A percentile compares a stretch with the other conserved stretches of the same genome.
These are phyloP conservation scores for Pelosia muscerda DNA, from an alignment of 2,888 invertebrate species.

Conservation along the genomic window DNA sequence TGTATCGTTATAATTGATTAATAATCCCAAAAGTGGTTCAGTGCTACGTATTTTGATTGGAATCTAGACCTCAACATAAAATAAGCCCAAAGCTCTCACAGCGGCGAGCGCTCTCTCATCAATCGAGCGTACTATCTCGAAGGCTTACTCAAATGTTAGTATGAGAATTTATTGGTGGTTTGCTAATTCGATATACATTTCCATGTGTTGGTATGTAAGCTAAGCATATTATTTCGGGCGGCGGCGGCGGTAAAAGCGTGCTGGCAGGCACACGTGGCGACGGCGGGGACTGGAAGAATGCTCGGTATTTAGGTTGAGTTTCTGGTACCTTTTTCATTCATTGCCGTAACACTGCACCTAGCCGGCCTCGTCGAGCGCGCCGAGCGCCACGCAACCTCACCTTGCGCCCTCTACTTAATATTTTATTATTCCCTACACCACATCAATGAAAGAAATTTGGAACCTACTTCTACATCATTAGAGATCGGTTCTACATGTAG, in stretches of 20 bases:
- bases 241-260: constrained; percentile 79
- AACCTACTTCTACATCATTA: constrained; percentile 61
- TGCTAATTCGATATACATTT: constrained; percentile 74
- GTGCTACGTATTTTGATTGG: constrained; percentile 35
- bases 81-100: constrained; percentile 48
- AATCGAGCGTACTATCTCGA: constrained; percentile 45
- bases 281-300: constrained; percentile 79
- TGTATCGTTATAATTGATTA: constrained; percentile 21
- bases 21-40: constrained; percentile 25
- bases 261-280: constrained; percentile 78
- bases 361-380: constrained; percentile 53
- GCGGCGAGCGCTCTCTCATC: constrained; percentile 43
- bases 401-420: constrained; percentile 60
- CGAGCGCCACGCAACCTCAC: constrained; percentile 43
- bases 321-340: constrained; percentile 85
- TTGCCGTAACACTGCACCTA: constrained; percentile 82
- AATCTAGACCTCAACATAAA: constrained; percentile 48
- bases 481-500: constrained; percentile 36
- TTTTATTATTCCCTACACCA: constrained; percentile 67
- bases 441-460: constrained; percentile 70
- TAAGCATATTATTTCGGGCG: constrained; percentile 77
- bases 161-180: constrained; percentile 60
- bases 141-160: constrained; percentile 57
- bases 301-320: constrained; percentile 85
- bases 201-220: constrained; percentile 73